A percentile compares a stretch with the other conserved stretches of the same genome.
phyloP scores from a whole-genome alignment of 2,888 invertebrate species.

The Plebejus melissa region DNA sequence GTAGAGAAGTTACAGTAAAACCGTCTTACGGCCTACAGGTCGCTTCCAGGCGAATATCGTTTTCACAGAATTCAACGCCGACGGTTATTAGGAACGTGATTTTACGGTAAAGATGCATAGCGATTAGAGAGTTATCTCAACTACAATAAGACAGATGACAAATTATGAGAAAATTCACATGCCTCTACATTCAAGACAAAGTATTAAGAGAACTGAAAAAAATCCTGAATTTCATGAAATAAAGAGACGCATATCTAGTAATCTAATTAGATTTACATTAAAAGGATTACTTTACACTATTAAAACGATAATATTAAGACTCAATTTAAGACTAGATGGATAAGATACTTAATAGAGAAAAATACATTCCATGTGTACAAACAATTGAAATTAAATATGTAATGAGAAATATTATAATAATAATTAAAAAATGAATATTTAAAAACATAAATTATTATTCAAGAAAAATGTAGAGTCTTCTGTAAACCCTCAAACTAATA shows the following conservation, averaged over 20 bases:
- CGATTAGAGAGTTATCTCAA: slow-evolving; percentile 1
- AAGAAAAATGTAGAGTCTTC: neutral
- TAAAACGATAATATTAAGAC: too few relatives aligned
- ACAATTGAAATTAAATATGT: neutral
- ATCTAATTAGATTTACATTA: neutral
- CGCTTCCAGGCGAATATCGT: neutral
- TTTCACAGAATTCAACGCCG: neutral
- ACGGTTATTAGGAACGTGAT: neutral
- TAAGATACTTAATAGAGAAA: too few relatives aligned
- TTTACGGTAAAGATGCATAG: neutral
- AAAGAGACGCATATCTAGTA: neutral
- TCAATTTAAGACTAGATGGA: too few relatives aligned
- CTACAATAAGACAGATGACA: neutral
- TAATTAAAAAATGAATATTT: neutral
- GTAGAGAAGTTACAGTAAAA: neutral
- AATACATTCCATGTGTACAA: neutral
- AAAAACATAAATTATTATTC: neutral
- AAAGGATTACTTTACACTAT: too few relatives aligned
- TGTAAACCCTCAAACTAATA: neutral
- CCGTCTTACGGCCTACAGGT: too few relatives aligned
- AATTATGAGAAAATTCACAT: slow-evolving; percentile 5
- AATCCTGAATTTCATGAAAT: neutral
- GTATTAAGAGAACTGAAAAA: neutral
- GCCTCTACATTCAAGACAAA: neutral
- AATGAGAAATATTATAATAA: neutral